Conservation (phyloP, 2,797 vertebrate genomes). For the Acipenser transmontanus region DNA sequence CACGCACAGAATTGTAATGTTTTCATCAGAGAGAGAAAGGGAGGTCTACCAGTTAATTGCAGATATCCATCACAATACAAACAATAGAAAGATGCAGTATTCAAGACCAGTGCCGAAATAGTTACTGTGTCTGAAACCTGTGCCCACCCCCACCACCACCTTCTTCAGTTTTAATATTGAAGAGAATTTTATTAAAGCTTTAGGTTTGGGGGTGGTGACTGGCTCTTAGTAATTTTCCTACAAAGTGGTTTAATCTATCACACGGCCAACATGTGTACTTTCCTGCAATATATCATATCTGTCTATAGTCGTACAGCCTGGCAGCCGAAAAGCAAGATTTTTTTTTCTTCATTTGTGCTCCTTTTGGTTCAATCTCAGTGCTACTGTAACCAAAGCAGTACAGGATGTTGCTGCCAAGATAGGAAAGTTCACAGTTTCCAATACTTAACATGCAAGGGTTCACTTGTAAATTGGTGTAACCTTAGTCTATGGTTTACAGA, state of each 20-base stretch:
- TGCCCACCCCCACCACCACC: not conserved
- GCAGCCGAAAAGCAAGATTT: slow-evolving; percentile 74
- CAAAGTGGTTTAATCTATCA: slow-evolving; percentile 99
- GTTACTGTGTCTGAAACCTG: not conserved
- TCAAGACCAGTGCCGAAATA: not conserved
- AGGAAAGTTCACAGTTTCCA: no score
- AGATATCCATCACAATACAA: slow-evolving; percentile 2
- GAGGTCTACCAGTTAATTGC: slow-evolving; percentile 37
- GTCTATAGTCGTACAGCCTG: slow-evolving; percentile 70
- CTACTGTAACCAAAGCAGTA: not conserved
- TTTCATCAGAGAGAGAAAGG: slow-evolving; percentile 18
- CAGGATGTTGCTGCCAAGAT: no score
- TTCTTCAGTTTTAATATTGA: slow-evolving; percentile 76
- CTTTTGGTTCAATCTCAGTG: not conserved
- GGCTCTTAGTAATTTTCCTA: slow-evolving; percentile 98
- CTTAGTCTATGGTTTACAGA: no score
- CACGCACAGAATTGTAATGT: slow-evolving; percentile 29
- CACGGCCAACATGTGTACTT: slow-evolving; percentile 94
- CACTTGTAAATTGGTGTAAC: no score
- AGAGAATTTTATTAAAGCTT: slow-evolving; percentile 98
- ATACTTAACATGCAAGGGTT: no score
- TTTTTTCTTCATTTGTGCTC: slow-evolving; percentile 65
- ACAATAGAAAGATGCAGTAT: slow-evolving; percentile 2
- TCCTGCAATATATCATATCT: slow-evolving; percentile 96
- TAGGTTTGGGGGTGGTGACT: slow-evolving; percentile 89